Evolutionary conservation across 92 coral and sea anemone genomes (phyloP).

Genomic region (Umimayanthus chanpuru): DNA sequence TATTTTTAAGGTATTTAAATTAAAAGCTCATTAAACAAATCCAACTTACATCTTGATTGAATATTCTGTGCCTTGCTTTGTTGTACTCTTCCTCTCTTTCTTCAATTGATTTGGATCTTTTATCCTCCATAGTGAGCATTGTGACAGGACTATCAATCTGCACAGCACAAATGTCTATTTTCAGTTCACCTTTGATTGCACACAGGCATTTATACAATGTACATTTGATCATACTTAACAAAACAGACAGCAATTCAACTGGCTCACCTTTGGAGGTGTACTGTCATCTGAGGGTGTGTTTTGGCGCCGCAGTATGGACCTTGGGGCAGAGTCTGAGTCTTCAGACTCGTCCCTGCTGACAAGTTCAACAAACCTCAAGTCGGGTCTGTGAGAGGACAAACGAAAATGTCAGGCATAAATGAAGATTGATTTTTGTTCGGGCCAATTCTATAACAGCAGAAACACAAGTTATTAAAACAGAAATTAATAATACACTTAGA

Average conservation of each 20-base stretch:
- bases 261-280: slow-evolving; percentile 90
- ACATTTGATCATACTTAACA: not conserved
- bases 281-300: slow-evolving; percentile 88
- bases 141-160: slow-evolving; percentile 87
- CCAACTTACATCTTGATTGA: slow-evolving; percentile 87
- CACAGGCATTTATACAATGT: too few relatives aligned
- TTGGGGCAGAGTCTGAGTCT: slow-evolving; percentile 84
- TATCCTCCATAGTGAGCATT: slow-evolving; percentile 80
- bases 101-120: slow-evolving; percentile 94
- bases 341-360: slow-evolving; percentile 92
- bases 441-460: too few relatives aligned
- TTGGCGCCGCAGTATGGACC: slow-evolving; percentile 92
- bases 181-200: not conserved
- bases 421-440: too few relatives aligned
- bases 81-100: slow-evolving; percentile 95
- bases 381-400: slow-evolving; percentile 71
- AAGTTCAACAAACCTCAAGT: slow-evolving; percentile 88
- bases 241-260: not conserved
- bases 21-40: not conserved
- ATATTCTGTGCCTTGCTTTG: slow-evolving; percentile 91
- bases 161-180: not conserved
- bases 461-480: too few relatives aligned
- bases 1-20: not conserved
- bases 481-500: too few relatives aligned
- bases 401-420: not conserved